Conservation (phyloP, 2,113 vertebrate genomes). For the Hypomesus transpacificus region DNA sequence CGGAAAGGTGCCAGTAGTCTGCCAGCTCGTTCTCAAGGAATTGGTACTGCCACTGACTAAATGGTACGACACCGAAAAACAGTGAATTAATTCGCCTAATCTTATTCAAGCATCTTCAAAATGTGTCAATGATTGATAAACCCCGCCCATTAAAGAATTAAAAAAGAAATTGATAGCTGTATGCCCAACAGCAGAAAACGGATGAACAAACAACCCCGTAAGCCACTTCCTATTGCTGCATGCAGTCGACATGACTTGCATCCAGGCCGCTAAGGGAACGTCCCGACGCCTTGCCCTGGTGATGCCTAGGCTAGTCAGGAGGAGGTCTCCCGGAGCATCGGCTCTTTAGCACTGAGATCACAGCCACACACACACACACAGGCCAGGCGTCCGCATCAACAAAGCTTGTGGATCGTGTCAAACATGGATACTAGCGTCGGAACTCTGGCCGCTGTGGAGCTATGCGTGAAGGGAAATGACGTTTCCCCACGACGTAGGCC, state of each 20-base stretch:
- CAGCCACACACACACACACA: too few relatives aligned
- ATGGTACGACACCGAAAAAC: not conserved
- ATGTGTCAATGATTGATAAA: not conserved
- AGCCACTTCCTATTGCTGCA: not conserved
- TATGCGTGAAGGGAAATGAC: too few relatives aligned
- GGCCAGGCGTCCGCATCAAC: too few relatives aligned
- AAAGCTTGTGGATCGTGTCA: too few relatives aligned
- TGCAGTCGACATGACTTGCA: not conserved
- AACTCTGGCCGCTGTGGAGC: too few relatives aligned
- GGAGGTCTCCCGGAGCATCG: too few relatives aligned
- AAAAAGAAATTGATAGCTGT: not conserved
- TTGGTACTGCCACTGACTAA: not conserved
- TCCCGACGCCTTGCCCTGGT: too few relatives aligned
- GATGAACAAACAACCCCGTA: not conserved
- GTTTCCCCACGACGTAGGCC: too few relatives aligned
- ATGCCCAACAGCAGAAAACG: not conserved
- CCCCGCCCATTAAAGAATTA: not conserved
- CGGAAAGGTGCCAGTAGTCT: not conserved
- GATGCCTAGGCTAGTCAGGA: too few relatives aligned
- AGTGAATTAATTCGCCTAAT: not conserved
- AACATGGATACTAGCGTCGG: too few relatives aligned
- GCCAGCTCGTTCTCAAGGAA: not conserved
- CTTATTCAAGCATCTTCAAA: conserved; percentile 9
- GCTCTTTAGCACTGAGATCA: too few relatives aligned
- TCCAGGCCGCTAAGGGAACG: too few relatives aligned